Conservation (phyloP, 2,888 invertebrate genomes). For the Drosophila robusta region DNA sequence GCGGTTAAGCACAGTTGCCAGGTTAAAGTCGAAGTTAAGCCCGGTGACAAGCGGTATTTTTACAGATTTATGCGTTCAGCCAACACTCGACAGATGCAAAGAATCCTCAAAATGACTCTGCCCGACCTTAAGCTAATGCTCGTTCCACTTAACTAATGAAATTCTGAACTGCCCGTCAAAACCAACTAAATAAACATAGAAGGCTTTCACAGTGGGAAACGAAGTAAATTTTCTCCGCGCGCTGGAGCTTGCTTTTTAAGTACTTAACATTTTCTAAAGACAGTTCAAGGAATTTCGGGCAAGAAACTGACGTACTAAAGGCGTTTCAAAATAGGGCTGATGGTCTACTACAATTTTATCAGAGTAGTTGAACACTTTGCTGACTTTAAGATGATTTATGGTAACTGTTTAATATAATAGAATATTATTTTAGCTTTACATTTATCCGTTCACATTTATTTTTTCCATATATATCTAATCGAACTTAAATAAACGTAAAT, state of each 20-base stretch:
- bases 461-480: not conserved
- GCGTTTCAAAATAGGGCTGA: too few relatives aligned
- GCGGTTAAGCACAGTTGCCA: constrained; percentile 16
- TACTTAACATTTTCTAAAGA: not conserved
- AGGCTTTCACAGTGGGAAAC: not conserved
- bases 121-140: constrained; percentile 1
- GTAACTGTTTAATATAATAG: not conserved
- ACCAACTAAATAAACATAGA: constrained; percentile 1
- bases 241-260: not conserved
- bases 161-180: constrained; percentile 12
- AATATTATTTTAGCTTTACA: not conserved
- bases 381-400: not conserved
- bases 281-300: not conserved
- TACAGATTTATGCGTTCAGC: constrained; percentile 31
- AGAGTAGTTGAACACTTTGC: not conserved
- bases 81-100: constrained; percentile 15
- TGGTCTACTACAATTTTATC: not conserved
- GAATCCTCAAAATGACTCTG: not conserved
- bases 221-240: constrained; percentile 1
- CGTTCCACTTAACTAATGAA: constrained; percentile 62
- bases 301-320: not conserved
- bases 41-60: constrained; percentile 19
- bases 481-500: constrained; percentile 1
- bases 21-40: constrained; percentile 3
- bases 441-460: not conserved